A percentile compares a stretch with the other conserved stretches of the same genome.
Conservation (phyloP, 2,888 invertebrate species). For the Priocnemis perturbator region DNA sequence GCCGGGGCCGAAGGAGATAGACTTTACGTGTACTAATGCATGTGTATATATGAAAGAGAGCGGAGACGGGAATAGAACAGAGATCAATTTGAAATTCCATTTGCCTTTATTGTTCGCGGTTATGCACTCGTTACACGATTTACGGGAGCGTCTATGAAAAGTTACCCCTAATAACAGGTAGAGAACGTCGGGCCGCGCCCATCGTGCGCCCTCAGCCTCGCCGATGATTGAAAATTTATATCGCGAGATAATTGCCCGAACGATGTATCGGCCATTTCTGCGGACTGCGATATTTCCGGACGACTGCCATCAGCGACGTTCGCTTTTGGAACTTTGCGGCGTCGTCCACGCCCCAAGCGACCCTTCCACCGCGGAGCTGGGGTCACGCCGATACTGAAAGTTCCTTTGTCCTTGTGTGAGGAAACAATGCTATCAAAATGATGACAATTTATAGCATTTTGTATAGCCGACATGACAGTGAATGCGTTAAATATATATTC, state of each 20-base stretch:
- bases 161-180: constrained; percentile 39
- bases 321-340: neutral
- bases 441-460: too few relatives aligned
- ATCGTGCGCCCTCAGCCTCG: constrained; percentile 28
- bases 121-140: constrained; percentile 37
- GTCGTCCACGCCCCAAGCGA: too few relatives aligned
- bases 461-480: too few relatives aligned
- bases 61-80: constrained; percentile 18
- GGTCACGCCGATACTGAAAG: too few relatives aligned
- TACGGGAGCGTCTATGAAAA: constrained; percentile 37
- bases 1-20: neutral
- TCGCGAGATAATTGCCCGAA: constrained; percentile 54
- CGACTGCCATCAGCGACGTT: constrained; percentile 1
- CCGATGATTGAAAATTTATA: constrained; percentile 62
- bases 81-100: constrained; percentile 63
- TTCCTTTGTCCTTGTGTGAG: too few relatives aligned
- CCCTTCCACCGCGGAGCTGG: too few relatives aligned
- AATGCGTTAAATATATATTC: neutral
- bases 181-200: constrained; percentile 4
- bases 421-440: too few relatives aligned
- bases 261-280: neutral
- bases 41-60: constrained; percentile 25
- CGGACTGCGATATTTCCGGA: neutral
- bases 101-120: constrained; percentile 59
- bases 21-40: neutral